Evolutionary conservation across 2,113 vertebrate genomes (phyloP), one percentile per base, ranked within the genome.

Genomic region (Cephalopholis sonnerati): DNA sequence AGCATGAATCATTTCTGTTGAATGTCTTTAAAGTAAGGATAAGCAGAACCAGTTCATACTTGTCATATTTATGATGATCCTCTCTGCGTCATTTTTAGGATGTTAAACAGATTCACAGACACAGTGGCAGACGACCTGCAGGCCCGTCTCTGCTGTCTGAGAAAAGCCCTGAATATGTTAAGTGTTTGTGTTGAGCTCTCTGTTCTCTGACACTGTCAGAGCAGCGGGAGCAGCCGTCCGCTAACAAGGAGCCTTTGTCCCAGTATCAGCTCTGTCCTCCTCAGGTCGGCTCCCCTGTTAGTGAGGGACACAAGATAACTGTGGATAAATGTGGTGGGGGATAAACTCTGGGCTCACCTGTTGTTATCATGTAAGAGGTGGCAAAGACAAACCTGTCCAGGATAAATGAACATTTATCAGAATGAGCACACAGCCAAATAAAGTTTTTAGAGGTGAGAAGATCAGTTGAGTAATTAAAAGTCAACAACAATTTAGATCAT

Each of bases 201-300:
- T 46, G 48, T 64, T 73, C 58, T 80, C 39, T 53, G 76, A 79
- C 46, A 27, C 46, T 72, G 79, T 66, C 29, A n/a, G n/a, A 76
- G 64, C 58, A 61, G 36, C 51, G 32, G 44, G 24, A 87, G 83
- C 59, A 39, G 27, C 44, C 64, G 22, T 61, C 29, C 29, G 32
- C 32, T 4, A 77, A 93, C 93, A 92, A 90, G 85, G 74, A 85
- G 67, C 77, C 74, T 89, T 91, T 93, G 92, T 93, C 39, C 74
- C 65, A 0, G 25, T 83, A 81, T 90, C 89, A 74, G 85, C 70
- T 46, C 70, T 51, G 87, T 67, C 79, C 74, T 77, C 65, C 78
- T 62, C 87, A 84, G 91, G 88, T 92, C 84, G 66, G 74, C 69
- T 1, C 27, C 65, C 29, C 87, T 74, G 71, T 89, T 81, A 79